Conservation (phyloP, 2,888 invertebrate species). For the Trissonchulus sp. region DNA sequence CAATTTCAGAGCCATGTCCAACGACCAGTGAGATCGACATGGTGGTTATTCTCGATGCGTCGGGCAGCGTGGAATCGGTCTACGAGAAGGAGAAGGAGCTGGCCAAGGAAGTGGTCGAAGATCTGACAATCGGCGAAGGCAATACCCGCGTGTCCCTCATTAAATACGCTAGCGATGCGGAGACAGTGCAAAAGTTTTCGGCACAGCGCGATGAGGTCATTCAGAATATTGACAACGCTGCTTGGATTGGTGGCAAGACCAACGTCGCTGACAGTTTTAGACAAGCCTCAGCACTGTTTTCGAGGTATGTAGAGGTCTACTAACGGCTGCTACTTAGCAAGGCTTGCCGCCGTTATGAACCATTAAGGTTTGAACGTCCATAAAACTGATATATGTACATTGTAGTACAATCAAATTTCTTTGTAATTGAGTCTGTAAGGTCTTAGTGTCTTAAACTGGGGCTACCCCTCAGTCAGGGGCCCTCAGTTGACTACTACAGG, state of each 20-base stretch:
- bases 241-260: not conserved
- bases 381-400: no score
- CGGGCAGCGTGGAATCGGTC: constrained; percentile 12
- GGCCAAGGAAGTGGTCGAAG: not conserved
- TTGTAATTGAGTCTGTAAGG: no score
- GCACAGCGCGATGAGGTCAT: not conserved
- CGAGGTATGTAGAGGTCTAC: not conserved
- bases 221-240: not conserved
- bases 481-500: no score
- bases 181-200: not conserved
- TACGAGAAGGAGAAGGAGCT: not conserved
- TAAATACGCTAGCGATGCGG: not conserved
- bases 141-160: not conserved
- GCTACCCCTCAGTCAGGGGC: no score
- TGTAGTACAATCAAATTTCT: no score
- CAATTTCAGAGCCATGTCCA: no score
- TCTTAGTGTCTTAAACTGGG: no score
- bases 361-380: no score
- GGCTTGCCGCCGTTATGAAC: no score
- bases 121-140: not conserved
- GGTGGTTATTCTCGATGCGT: constrained; percentile 2
- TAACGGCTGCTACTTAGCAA: no score
- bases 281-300: not conserved
- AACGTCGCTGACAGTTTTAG: not conserved
- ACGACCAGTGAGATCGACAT: not conserved